Evolutionary conservation across 2,797 vertebrate genomes (phyloP), one percentile per base, ranked within the genome.

Genomic region (Tolypeutes matacus): DNA sequence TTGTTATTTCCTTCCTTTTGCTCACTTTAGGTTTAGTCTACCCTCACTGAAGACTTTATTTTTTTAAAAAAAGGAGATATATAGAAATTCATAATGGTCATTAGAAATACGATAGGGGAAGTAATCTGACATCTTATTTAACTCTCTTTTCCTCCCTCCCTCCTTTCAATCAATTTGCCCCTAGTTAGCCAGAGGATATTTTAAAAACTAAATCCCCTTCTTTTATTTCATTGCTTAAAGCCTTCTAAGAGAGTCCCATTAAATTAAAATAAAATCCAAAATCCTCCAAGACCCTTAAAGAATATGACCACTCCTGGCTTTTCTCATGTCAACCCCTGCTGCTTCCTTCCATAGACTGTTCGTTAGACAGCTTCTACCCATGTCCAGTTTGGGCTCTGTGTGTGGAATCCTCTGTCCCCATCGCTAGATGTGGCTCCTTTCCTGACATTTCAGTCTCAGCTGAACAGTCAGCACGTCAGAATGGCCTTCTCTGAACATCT

Each of bases 191-290:
- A 62, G 62, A 82, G 20, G 7, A 89, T 42, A 39, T 90, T 75
- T n/a, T 46, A 86, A 82, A 82, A 25, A 4, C 42, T 18, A 76
- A 85, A 49, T 90, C 2, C 18, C 23, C 36, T 60, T 56, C 82
- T 88, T 91, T 88, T 77, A 73, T 39, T 83, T 75, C 67, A 58
- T 80, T 62, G 5, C 51, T 87, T 92, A 64, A 70, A 53, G 36
- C 31, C 5, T 46, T 83, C 51, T 75, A 67, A 56, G 56, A 77
- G 60, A 65, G 34, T 72, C 76, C 2, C 3, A 39, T 72, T 92
- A 90, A 65, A 60, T 95, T 93, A 69, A 94, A 95, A 62, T 65
- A 60, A 82, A 91, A 91, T 62, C 67, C 64, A 39, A 88, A 77
- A 78, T 10, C 6, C 23, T 60, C 51, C 3, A 9, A 49, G 49